Conservation (phyloP, 2,797 vertebrate species). For the Amblyopsis hoosieri region DNA sequence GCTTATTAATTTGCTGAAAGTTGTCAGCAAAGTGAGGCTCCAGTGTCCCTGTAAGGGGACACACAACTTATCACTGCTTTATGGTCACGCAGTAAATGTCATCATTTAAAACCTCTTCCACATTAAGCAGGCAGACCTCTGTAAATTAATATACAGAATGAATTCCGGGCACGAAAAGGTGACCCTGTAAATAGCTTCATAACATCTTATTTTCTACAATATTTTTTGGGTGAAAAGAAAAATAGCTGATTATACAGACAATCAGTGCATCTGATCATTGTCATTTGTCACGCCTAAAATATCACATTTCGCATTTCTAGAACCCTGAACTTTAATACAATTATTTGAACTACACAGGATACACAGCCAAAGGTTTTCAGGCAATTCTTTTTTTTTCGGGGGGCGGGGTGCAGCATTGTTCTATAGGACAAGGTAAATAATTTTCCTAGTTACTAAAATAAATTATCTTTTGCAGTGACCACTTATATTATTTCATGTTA, state of each 20-base stretch:
- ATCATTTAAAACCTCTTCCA: constrained; percentile 61
- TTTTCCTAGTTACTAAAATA: constrained; percentile 52
- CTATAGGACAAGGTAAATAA: constrained; percentile 45
- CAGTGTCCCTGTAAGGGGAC: constrained; percentile 52
- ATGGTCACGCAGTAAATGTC: constrained; percentile 69
- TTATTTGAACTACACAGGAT: constrained; percentile 45
- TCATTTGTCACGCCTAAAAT: constrained; percentile 55
- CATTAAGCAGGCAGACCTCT: constrained; percentile 55
- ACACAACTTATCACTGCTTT: constrained; percentile 56
- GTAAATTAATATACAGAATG: constrained; percentile 63
- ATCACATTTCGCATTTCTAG: constrained; percentile 50
- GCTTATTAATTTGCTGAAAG: constrained; percentile 79
- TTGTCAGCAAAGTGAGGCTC: constrained; percentile 67
- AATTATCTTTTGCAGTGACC: constrained; percentile 35
- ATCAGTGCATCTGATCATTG: constrained; percentile 70
- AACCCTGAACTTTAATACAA: constrained; percentile 60
- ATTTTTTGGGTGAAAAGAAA: constrained; percentile 40
- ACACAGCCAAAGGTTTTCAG: constrained; percentile 29
- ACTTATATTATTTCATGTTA: constrained; percentile 41
- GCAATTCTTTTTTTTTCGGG: not conserved
- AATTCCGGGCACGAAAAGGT: constrained; percentile 67
- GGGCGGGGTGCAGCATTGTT: constrained; percentile 11
- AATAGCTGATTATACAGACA: constrained; percentile 64
- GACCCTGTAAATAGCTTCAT: constrained; percentile 69
- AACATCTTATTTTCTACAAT: constrained; percentile 46